phyloP scores from a whole-genome alignment of 1,140 invertebrate species.

The Pseudomyrmex pallidus region DNA sequence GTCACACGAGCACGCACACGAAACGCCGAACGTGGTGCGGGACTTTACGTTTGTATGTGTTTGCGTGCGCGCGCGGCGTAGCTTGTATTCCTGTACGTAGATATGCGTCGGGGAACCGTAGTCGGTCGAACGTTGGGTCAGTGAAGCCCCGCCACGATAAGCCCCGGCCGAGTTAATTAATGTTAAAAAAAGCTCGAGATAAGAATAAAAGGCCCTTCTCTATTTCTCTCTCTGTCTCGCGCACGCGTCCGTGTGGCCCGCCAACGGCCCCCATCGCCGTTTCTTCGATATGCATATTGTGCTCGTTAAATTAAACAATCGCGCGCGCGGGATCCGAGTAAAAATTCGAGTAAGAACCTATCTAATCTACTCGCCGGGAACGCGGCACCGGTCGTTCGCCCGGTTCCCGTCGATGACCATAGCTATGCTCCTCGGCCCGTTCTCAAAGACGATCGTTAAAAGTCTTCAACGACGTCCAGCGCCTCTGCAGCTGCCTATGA shows the following conservation, averaged over 20 bases:
- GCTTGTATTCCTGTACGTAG: background rate
- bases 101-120: background rate
- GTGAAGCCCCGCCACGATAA: constrained; percentile 71
- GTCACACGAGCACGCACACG: constrained; percentile 55
- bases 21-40: background rate
- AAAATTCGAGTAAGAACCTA: constrained; percentile 72
- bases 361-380: constrained; percentile 69
- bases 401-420: constrained; percentile 9
- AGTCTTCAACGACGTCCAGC: constrained; percentile 4
- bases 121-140: constrained; percentile 42
- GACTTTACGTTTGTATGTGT: background rate
- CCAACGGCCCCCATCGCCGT: constrained; percentile 8
- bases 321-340: constrained; percentile 69
- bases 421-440: background rate
- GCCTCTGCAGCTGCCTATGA: background rate
- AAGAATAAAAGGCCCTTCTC: constrained; percentile 61
- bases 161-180: constrained; percentile 75
- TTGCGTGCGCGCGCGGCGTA: too few species aligned
- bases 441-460: constrained; percentile 60
- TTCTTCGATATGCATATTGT: constrained; percentile 67
- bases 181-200: constrained; percentile 73
- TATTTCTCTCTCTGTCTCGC: constrained; percentile 13
- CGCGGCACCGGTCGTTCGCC: constrained; percentile 5
- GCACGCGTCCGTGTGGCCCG: constrained; percentile 61
- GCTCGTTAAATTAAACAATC: constrained; percentile 77